Evolutionary conservation across 1,140 invertebrate species (phyloP), one percentile per base, ranked within the genome.

Genomic region (Drosophila seguyi): DNA sequence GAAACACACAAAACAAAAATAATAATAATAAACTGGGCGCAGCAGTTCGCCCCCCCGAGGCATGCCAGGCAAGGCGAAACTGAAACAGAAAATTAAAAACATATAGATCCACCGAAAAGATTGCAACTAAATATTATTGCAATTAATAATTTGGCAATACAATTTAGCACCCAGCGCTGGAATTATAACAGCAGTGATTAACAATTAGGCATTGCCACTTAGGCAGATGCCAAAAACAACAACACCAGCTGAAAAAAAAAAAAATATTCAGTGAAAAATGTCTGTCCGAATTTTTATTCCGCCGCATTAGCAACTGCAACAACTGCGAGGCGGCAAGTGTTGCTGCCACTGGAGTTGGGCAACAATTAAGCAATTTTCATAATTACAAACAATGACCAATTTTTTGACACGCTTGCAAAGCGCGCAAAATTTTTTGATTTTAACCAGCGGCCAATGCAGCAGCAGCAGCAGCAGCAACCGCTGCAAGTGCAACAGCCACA

Each of bases 361-460:
- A 90, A 85, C 86, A 90, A 90, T 90, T 90, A 90, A 90, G 85
- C 85, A 90, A 90, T 90, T 90, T 90, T 90, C 81, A 90, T 90
- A 90, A 90, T 90, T 90, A 90, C 86, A 77, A 90, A 90, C 85
- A 90, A 90, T 90, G 85, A 90, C 81, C 85, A 90, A 90, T 90
- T 90, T 85, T 90, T 90, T 90, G 85, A 90, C 85, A 90, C 85
- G 85, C 85, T 90, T 83, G 85, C 80, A 88, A 87, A 81, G 81
- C 83, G 80, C 83, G 72, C 80, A 84, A 88, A 80, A 77, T 84
- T 88, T 87, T 86, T 86, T 76, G 52, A 72, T 72, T 82, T 88
- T 83, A 83, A 87, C 84, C 84, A 88, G 80, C 80, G 84, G 84
- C 79, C 81, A 82, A 68, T 79, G 71, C 69, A 59, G 36, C 57